Evolutionary conservation across 2,888 invertebrate genomes (phyloP), one percentile per base, ranked within the genome.

Genomic region (Schizaphis graminum): DNA sequence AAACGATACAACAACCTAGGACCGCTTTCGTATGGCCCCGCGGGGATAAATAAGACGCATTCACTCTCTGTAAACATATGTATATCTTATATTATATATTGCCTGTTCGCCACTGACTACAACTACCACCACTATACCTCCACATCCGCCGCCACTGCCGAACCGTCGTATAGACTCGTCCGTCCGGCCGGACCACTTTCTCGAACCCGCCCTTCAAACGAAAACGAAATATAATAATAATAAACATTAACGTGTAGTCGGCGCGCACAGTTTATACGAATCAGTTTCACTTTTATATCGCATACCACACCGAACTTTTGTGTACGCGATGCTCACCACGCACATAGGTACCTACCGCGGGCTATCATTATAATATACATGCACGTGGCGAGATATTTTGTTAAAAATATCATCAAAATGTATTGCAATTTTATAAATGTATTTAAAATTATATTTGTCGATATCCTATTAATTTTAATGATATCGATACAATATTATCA

Each of bases 201-300:
- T 93, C 93, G 84, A 93, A 53, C 84, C 93, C 93, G 93, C 93
- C 93, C 93, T 93, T 89, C 93, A 93, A 93, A 93, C 56, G 89
- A 89, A 89, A 93, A 89, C 47, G 89, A 89, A 85, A 93, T 77
- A 93, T 44, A 93, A 47, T 49, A 93, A 47, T 49, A 86, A 91
- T 35, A 84, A 91, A 53, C 92, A 67, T 41, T 91, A 53, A 84
- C 91, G 57, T 77, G 35, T 84, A 56, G 67, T 89, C 53, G 3
- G 61, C 28, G 67, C 16, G 67, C 67, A 26, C 21, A 53, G 53
- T 53, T 53, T 35, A 67, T 67, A 77, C 77, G 89, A 44, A 89
- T 93, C 89, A 84, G 93, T 93, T 93, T 93, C 93, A 93, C 93
- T 93, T 93, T 93, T 93, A 88, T 88, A 44, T 84, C n/a, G 21